Percentiles rank a stretch among this genome's conserved stretches.
phyloP scores from a whole-genome alignment of 2,113 vertebrate genomes.

The Mungos mungo region DNA sequence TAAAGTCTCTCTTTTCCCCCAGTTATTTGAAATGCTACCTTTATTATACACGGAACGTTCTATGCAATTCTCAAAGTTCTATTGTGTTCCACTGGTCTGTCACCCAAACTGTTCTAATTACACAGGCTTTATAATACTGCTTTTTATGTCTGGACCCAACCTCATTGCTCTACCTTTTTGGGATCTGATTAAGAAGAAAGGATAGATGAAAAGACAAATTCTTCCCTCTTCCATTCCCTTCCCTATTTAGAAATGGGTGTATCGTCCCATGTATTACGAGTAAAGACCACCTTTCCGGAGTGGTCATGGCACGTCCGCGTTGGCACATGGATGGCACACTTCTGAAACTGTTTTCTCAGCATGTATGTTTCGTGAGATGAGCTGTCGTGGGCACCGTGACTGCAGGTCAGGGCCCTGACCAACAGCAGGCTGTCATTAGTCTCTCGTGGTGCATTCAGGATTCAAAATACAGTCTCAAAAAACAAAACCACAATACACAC shows the following conservation, averaged over 20 bases:
- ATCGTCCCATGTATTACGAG: neutral
- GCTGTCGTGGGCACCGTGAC: neutral
- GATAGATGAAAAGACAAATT: neutral
- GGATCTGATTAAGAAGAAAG: neutral
- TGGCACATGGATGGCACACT: neutral
- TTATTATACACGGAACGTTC: neutral
- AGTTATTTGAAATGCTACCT: neutral
- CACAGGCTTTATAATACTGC: neutral
- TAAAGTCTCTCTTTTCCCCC: neutral
- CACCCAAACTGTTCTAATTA: neutral
- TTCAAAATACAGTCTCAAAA: neutral
- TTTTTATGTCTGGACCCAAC: neutral
- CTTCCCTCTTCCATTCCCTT: neutral
- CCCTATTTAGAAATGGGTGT: neutral
- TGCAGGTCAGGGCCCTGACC: neutral
- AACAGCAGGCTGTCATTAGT: neutral
- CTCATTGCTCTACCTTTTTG: neutral
- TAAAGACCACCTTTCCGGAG: neutral
- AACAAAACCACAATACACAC: neutral
- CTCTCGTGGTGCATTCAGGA: neutral
- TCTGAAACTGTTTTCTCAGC: neutral
- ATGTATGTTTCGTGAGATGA: neutral
- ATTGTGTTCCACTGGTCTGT: neutral
- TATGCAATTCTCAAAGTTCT: neutral
- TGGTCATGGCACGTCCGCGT: no score